Evolutionary conservation across 2,797 vertebrate genomes (phyloP).

Genomic region (Megaceryle alcyon): DNA sequence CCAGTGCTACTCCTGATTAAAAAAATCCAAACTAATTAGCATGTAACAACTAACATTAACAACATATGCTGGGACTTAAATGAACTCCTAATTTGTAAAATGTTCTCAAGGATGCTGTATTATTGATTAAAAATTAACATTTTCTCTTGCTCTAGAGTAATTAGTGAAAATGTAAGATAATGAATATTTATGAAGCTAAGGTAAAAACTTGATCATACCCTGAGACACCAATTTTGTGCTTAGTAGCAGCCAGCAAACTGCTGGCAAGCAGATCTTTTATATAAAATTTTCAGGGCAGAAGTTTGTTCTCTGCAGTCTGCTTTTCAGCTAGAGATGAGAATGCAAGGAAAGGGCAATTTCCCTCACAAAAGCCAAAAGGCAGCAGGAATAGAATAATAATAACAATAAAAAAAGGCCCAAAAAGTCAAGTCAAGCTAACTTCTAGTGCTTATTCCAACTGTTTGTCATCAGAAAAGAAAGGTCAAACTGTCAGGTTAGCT

Average conservation of each 20-base stretch:
- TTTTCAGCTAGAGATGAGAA: background rate
- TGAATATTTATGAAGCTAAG: slow-evolving; percentile 70
- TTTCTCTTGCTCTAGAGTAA: slow-evolving; percentile 41
- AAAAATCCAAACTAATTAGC: slow-evolving; percentile 52
- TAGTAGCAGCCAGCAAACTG: background rate
- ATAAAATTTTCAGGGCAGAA: background rate
- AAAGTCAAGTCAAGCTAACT: background rate
- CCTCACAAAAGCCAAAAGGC: background rate
- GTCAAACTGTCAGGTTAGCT: background rate
- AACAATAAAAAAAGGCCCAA: background rate
- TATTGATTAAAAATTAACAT: slow-evolving; percentile 74
- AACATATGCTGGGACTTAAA: slow-evolving; percentile 24
- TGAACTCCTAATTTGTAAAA: slow-evolving; percentile 58
- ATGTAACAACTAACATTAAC: slow-evolving; percentile 20
- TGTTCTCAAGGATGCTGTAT: slow-evolving; percentile 41
- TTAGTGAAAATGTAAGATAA: slow-evolving; percentile 58
- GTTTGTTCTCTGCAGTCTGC: background rate
- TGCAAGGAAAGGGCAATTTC: background rate
- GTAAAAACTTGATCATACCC: slow-evolving; percentile 19
- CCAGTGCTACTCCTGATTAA: background rate
- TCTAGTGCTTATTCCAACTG: background rate
- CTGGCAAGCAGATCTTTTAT: background rate
- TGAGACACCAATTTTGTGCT: background rate
- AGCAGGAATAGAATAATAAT: background rate
- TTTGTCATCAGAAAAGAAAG: background rate